Evolutionary conservation across 2,888 invertebrate species (phyloP).

Genomic region (Anarsia innoxiella): DNA sequence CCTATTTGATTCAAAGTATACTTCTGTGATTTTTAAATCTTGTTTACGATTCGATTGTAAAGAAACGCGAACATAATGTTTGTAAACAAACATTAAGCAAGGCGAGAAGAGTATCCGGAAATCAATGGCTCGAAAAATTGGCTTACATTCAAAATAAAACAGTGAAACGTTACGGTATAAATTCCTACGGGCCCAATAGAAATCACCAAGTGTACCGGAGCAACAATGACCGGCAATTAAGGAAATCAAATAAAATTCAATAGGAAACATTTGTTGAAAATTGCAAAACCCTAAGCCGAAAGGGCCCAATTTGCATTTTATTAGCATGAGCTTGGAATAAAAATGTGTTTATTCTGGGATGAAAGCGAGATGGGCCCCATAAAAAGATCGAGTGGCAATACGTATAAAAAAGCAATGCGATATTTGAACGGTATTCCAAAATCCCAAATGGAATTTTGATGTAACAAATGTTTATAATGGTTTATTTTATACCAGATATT

Average conservation of each 20-base stretch:
- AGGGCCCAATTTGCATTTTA: slow-evolving; percentile 67
- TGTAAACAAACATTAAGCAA: neutral
- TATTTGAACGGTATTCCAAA: slow-evolving; percentile 36
- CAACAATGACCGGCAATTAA: slow-evolving; percentile 49
- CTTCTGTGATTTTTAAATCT: too few species aligned
- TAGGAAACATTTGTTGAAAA: slow-evolving; percentile 64
- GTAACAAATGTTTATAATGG: slow-evolving; percentile 18
- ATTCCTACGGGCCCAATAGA: slow-evolving; percentile 1
- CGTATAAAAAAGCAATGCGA: slow-evolving; percentile 43
- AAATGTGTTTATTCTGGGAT: slow-evolving; percentile 67
- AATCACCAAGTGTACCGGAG: slow-evolving; percentile 8
- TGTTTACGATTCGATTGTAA: too few species aligned
- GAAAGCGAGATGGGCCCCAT: slow-evolving; percentile 46
- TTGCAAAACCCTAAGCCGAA: slow-evolving; percentile 63
- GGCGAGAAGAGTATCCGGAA: neutral
- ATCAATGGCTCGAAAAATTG: neutral
- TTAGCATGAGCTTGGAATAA: slow-evolving; percentile 66
- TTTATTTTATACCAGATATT: too few species aligned
- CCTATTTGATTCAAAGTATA: too few species aligned
- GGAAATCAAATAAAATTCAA: slow-evolving; percentile 33
- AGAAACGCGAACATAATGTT: too few species aligned
- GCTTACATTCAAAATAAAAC: neutral
- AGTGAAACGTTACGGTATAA: neutral
- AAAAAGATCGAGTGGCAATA: slow-evolving; percentile 54
- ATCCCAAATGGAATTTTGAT: slow-evolving; percentile 38